Percentiles rank a stretch among this genome's conserved stretches.
Conservation (phyloP, 53 echinoderm and acorn worm genomes). For the Actinopyga echinites region DNA sequence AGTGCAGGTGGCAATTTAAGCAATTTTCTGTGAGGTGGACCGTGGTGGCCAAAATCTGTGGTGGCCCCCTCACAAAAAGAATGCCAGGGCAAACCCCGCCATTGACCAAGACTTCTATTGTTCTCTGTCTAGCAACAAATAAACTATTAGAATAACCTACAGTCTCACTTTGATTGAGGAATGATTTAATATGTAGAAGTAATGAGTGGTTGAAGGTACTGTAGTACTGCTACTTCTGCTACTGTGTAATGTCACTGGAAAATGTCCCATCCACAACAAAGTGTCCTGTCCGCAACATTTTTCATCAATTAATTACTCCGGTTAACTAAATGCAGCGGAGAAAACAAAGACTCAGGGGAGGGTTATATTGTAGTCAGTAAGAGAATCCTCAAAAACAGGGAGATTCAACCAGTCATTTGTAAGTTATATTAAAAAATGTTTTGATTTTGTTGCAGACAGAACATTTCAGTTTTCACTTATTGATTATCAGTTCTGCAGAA, state of each 20-base stretch:
- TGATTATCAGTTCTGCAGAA: not conserved
- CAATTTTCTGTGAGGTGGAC: too few species aligned
- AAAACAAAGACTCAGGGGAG: not conserved
- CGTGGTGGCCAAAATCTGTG: too few species aligned
- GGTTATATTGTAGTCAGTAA: not conserved
- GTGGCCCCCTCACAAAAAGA: not conserved
- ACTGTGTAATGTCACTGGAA: not conserved
- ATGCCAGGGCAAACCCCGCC: too few species aligned
- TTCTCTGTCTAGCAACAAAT: not conserved
- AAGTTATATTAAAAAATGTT: not conserved
- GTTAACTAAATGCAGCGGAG: not conserved
- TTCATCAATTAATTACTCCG: not conserved
- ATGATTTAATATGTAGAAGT: constrained; percentile 1
- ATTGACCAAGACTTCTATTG: too few species aligned
- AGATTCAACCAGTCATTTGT: not conserved
- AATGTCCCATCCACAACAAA: not conserved
- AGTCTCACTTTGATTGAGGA: not conserved
- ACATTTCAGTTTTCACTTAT: not conserved
- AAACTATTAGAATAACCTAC: not conserved
- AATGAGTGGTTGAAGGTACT: not conserved
- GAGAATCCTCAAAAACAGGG: not conserved
- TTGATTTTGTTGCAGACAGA: not conserved
- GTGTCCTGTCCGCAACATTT: not conserved
- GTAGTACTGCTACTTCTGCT: too few species aligned
- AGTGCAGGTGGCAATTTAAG: too few species aligned